These are phyloP conservation scores for Diorhabda elongata DNA, from an alignment of 1,140 invertebrate species.

Conservation along the genomic window DNA sequence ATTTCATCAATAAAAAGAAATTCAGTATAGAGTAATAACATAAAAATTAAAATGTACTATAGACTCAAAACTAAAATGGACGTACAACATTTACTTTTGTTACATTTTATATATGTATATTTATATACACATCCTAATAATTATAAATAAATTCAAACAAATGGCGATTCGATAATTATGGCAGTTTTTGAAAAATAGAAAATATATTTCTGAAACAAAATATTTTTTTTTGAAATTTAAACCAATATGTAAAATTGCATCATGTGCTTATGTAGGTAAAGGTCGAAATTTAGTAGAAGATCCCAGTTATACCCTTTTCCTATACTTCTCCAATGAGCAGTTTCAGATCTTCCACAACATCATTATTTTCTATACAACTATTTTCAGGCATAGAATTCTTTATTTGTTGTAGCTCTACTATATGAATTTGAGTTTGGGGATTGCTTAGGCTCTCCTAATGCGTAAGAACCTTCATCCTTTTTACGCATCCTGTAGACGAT, in stretches of 20 bases:
- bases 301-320: slow-evolving; percentile 39
- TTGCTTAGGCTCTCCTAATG: slow-evolving; percentile 93
- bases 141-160: slow-evolving; percentile 25
- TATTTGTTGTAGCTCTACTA: slow-evolving; percentile 82
- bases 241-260: slow-evolving; percentile 9
- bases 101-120: slow-evolving; percentile 42
- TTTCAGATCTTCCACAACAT: slow-evolving; percentile 29
- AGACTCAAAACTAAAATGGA: slow-evolving; percentile 39
- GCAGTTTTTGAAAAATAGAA: slow-evolving; percentile 44
- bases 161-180: slow-evolving; percentile 29
- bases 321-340: slow-evolving; percentile 22
- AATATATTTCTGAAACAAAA: slow-evolving; percentile 29
- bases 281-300: slow-evolving; percentile 29
- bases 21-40: slow-evolving; percentile 20
- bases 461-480: slow-evolving; percentile 98
- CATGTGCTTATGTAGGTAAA: slow-evolving; percentile 26
- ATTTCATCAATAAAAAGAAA: slow-evolving; percentile 18
- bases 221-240: slow-evolving; percentile 1
- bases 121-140: slow-evolving; percentile 32
- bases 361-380: slow-evolving; percentile 40
- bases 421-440: slow-evolving; percentile 87
- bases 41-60: slow-evolving; percentile 32
- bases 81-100: slow-evolving; percentile 40
- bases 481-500: slow-evolving; percentile 99
- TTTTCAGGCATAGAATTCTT: slow-evolving; percentile 92